These are phyloP conservation scores for Unio pictorum DNA, from an alignment of 2,888 invertebrate genomes.

Conservation along the genomic window DNA sequence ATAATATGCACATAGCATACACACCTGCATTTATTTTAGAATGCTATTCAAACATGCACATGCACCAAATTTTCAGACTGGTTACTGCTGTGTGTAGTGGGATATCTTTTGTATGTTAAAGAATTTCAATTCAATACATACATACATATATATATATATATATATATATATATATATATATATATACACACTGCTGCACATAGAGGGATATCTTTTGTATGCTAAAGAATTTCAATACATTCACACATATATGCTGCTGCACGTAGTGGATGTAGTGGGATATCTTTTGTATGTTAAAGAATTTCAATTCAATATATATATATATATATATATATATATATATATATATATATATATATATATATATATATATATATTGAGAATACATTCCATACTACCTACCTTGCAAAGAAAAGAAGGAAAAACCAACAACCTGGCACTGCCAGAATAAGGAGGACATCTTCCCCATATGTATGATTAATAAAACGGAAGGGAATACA, in stretches of 20 bases:
- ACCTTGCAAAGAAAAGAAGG: conserved; percentile 99
- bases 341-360: too few relatives aligned
- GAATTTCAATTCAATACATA: neutral
- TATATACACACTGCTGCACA: too few relatives aligned
- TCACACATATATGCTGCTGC: neutral
- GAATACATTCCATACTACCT: conserved; percentile 47
- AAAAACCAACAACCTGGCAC: conserved; percentile 98
- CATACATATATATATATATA: neutral
- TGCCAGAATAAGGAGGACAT: conserved; percentile 91
- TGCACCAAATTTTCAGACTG: too few relatives aligned
- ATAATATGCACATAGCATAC: too few relatives aligned
- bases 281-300: neutral
- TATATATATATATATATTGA: too few relatives aligned
- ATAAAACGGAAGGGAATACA: conserved; percentile 87
- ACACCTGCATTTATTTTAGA: too few relatives aligned
- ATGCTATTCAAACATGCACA: too few relatives aligned
- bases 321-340: too few relatives aligned
- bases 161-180: too few relatives aligned
- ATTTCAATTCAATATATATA: neutral
- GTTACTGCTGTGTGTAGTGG: too few relatives aligned
- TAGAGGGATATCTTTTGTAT: neutral
- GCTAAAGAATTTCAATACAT: neutral
- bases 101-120: neutral
- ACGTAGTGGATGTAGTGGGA: too few relatives aligned
- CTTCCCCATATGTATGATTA: conserved; percentile 80